Base-by-base conservation (phyloP, 2,888 invertebrate genomes). In the Metallyticus violacea region DNA sequence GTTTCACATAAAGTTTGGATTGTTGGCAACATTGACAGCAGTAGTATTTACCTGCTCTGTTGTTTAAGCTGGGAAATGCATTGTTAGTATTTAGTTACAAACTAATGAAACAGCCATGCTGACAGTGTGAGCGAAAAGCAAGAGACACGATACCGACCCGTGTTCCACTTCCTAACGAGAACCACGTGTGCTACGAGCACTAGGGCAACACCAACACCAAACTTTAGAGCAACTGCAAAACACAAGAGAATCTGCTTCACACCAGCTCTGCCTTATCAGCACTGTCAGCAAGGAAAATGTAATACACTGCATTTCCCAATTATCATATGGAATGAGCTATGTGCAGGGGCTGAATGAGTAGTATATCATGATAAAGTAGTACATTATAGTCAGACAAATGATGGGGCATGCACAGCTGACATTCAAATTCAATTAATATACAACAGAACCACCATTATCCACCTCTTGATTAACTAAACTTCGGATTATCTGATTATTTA, bases 181-280 rank as follows among this genome's bases (percentile, higher is more conserved):
- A 97, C 96, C 93, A 96, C 95, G 93, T 97, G 96, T 91, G 97
- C 97, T 92, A 97, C 96, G 92, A 95, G 94, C 93, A 97, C 94
- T 92, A 97, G 94, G 91, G 96, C 96, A 92, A 96, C 94, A 92
- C 97, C 97, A 92, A 97, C 95, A 92, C 95, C 95, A 93, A 97
- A 94, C 94, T 96, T 97, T 93, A 96, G 95, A 93, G 96, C 95
- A 95, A 97, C 97, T 97, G 96, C 92, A 96, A 96, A 94, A 95
- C 85, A 87, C 82, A 78, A 78, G 78, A 78, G 1, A 78, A 26
- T 22, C 26, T 26, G n/a, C n/a, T n/a, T n/a, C n/a, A n/a, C n/a
- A n/a, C n/a, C n/a, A n/a, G n/a, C n/a, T n/a, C n/a, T n/a, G 26
- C 78, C 78, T 26, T 78, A 78, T 78, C 26, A 78, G 9, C 77